These are phyloP conservation scores for Tachycineta bicolor DNA, from an alignment of 2,113 vertebrate genomes.

Conservation along the genomic window DNA sequence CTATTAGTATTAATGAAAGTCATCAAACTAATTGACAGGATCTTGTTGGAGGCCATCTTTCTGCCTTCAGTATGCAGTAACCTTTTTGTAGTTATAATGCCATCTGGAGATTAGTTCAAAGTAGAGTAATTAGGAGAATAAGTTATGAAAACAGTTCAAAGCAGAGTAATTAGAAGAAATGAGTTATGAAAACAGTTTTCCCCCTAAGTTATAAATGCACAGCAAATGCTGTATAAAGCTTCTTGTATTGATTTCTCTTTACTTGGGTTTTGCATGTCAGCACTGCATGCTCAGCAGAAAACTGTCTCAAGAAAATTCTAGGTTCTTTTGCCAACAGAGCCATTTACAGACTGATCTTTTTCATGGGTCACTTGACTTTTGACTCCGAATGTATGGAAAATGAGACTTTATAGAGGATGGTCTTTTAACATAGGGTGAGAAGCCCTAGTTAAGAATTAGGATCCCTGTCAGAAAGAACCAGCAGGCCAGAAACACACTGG, in stretches of 20 bases:
- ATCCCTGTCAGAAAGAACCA: not conserved
- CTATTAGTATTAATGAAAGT: slow-evolving; percentile 32
- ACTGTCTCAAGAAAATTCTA: not conserved
- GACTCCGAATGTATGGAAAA: not conserved
- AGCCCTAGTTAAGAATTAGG: not conserved
- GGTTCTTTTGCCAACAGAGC: slow-evolving; percentile 23
- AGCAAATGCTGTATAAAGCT: not conserved
- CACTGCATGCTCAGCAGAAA: slow-evolving; percentile 49
- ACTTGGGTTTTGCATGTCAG: not conserved
- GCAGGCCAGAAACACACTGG: not conserved
- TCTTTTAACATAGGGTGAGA: not conserved
- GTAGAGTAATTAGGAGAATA: slow-evolving; percentile 42
- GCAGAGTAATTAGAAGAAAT: slow-evolving; percentile 42
- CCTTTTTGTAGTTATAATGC: slow-evolving; percentile 21
- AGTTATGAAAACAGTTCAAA: slow-evolving; percentile 52
- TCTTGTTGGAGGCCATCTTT: slow-evolving; percentile 7
- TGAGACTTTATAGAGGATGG: not conserved
- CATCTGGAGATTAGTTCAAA: slow-evolving; percentile 47
- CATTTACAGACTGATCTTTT: slow-evolving; percentile 36
- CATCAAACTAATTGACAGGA: not conserved
- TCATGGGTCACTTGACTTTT: slow-evolving; percentile 12
- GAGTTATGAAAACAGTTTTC: slow-evolving; percentile 42
- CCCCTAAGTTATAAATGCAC: not conserved
- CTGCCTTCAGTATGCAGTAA: slow-evolving; percentile 17
- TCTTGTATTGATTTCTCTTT: slow-evolving; percentile 38